Evolutionary conservation across 1,140 invertebrate genomes (phyloP), one percentile per base, ranked within the genome.

Genomic region (Dufourea novaeangliae): DNA sequence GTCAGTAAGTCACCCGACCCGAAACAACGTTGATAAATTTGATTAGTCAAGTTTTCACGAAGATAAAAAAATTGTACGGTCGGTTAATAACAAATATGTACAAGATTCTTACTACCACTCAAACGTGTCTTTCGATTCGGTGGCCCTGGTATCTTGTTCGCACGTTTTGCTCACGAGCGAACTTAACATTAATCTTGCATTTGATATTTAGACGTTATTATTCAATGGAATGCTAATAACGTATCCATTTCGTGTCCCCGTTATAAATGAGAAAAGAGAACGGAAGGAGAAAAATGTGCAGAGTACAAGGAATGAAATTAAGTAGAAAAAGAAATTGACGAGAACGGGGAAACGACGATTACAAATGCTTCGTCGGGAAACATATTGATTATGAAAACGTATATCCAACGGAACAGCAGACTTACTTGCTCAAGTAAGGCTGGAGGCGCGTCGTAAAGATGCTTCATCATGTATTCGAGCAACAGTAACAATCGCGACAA

Each of bases 391-490:
- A 69, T 25, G 27, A 22, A 22, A 52, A 25, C 12, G 46, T 61
- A 59, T 72, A 20, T 22, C 5, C 12, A 25, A 37, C 17, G 54
- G 8, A 79, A 39, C 3, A 63, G 29, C 12, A 63, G 29, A 59
- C 85, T 88, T 91, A 97, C 96, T 93, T 97, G 96, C 92, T 96
- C 95, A 10, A 97, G 91, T 59, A 97, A 91, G 37, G 94, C 94
- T 6, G 95, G 93, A 2, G 96, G 96, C 0, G 96, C 96, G 89
- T 98, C 98, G 89, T 99, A 99, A 25, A 99, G 93, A 93, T 98
- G 97, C 90, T 97, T 97, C 95, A 99, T 97, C 68, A 99, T 95
- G 87, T 99, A 99, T 88, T 99, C 98, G 74, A 99, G 94, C n/a
- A 99, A 93, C 17, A 99, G 93, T 27, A 99, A 93, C 39, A 99